Evolutionary conservation across 1,140 invertebrate species (phyloP), one percentile per base, ranked within the genome.

Genomic region (Macrobrachium nipponense): DNA sequence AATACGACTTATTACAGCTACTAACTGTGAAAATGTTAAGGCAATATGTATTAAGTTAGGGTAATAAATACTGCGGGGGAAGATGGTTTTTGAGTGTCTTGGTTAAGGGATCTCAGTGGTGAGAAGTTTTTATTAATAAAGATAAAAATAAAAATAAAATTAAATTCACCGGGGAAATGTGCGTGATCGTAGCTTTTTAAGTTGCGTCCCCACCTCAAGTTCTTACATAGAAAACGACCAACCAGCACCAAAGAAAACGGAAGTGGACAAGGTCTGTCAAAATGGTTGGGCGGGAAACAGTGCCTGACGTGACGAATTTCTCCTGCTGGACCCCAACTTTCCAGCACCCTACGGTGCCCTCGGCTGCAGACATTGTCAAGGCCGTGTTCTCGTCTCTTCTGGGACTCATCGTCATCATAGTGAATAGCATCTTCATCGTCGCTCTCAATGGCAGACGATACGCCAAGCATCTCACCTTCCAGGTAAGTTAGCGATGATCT

Each of bases 271-370:
- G 64, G 36, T 51, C 8, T 51, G 12, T 51, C 66, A 86, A 80
- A 36, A 86, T 86, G 83, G 83, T 86, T 66, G 77, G 77, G 8
- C 61, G 62, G 18, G 87, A 81, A 12, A 85, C 80, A 23, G 62
- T 82, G 15, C 87, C 87, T 6, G 87, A 88, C 58, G 87, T 88
- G 43, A 61, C 62, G 12, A 88, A 88, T 82, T 88, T 86, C 43
- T 88, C 87, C 2, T 88, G 87, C 83, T 88, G 87, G 87, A 82
- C 82, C 18, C 23, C 73, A 43, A 76, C 82, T 70, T 88, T 88
- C 83, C 87, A 88, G 78, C 87, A 88, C 62, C 87, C 87, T 2
- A 68, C 15, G 1, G 78, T 79, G 17, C 87, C 87, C n/a, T 85
- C 78, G 11, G 12, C 80, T 14, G 87, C n/a, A 1, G 87, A 88